Conservation (phyloP, 1,140 invertebrate genomes). For the Saccostrea cuccullata region DNA sequence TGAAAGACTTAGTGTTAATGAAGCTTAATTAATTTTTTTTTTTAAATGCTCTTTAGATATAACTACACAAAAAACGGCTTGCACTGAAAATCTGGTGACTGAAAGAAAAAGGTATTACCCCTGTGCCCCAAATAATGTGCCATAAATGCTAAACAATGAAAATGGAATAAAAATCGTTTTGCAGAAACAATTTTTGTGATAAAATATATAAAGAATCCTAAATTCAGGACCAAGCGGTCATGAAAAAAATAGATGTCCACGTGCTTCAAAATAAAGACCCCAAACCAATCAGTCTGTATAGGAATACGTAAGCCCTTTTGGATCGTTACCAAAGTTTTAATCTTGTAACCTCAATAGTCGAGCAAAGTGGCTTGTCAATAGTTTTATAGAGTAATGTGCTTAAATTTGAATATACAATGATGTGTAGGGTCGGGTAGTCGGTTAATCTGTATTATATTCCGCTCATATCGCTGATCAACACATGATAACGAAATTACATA, state of each 20-base stretch:
- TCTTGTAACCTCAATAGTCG: slow-evolving; percentile 27
- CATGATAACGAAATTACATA: neutral
- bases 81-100: no score
- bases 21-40: no score
- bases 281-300: neutral
- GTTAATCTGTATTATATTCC: neutral
- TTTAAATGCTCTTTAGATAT: no score
- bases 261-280: neutral
- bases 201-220: neutral
- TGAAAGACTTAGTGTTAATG: no score
- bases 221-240: neutral
- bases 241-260: no score
- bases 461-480: neutral
- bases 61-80: no score
- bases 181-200: neutral
- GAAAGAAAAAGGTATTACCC: no score
- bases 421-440: neutral
- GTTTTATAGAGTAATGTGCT: slow-evolving; percentile 18
- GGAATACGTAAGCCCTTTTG: neutral
- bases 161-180: neutral
- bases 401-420: neutral
- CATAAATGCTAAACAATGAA: neutral
- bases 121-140: no score
- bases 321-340: slow-evolving; percentile 14
- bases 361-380: slow-evolving; percentile 22